phyloP scores from a whole-genome alignment of 1,140 invertebrate genomes.

The Saccostrea echinata region DNA sequence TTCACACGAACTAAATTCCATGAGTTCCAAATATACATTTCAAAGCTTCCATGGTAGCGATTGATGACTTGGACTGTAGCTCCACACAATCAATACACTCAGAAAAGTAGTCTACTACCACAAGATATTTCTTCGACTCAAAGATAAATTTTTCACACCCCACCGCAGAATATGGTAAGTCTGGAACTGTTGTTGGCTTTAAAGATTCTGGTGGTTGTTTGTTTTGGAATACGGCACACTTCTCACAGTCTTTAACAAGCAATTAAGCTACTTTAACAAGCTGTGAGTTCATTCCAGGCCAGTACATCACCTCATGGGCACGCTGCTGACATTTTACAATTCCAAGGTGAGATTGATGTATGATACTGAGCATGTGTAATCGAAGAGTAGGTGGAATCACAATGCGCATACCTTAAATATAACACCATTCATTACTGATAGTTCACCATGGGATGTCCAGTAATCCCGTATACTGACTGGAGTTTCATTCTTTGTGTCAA shows the following conservation, averaged over 20 bases:
- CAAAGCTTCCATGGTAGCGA: constrained; percentile 29
- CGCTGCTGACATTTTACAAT: constrained; percentile 76
- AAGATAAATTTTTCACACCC: constrained; percentile 57
- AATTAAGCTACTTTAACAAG: too few species aligned
- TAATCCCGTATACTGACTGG: neutral
- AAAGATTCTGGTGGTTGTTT: constrained; percentile 50
- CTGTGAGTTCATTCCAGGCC: constrained; percentile 79
- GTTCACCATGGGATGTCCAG: constrained; percentile 36
- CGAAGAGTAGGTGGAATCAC: constrained; percentile 77
- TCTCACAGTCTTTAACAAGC: constrained; percentile 77
- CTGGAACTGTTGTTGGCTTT: constrained; percentile 35
- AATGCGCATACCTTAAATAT: constrained; percentile 54
- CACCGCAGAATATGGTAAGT: constrained; percentile 46
- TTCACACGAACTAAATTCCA: constrained; percentile 74
- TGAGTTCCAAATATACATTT: constrained; percentile 44
- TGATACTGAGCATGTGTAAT: constrained; percentile 72
- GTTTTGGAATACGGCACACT: constrained; percentile 66
- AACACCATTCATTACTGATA: constrained; percentile 11
- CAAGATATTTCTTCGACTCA: constrained; percentile 51
- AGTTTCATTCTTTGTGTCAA: constrained; percentile 10
- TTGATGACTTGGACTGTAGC: neutral
- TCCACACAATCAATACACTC: constrained; percentile 53
- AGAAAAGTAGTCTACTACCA: constrained; percentile 60
- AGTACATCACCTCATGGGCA: constrained; percentile 79
- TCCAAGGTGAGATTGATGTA: constrained; percentile 81